Base-by-base conservation (phyloP, 2,888 invertebrate species). In the Lymantria dispar region DNA sequence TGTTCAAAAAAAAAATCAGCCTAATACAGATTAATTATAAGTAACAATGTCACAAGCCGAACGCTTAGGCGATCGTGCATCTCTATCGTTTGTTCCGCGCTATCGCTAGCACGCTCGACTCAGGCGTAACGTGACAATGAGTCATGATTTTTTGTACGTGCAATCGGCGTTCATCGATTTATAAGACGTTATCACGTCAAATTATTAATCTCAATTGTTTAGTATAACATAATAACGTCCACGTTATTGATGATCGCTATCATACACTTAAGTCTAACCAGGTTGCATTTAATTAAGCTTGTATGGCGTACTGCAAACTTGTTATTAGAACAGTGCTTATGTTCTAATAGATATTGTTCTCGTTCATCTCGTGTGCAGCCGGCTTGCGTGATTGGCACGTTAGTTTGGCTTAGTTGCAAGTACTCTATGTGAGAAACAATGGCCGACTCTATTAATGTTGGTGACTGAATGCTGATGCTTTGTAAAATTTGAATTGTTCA, bases 251-350 rank as follows among this genome's bases (percentile, higher is more conserved):
- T 62, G 47, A 50, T 54, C 54, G 52, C 59, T 58, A 55, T 49
- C 31, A 42, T 45, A 14, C 48, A 40, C 31, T 42, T 47, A 39
- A 36, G 14, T 13, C 7, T 48, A 50, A 54, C 56, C 45, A 43
- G 12, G 47, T 54, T 54, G 63, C 74, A 70, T 72, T 79, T 72
- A 76, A 74, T 78, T 77, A 73, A 71, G 62, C 63, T 59, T 64
- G 54, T 64, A 52, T 64, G 50, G 43, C 49, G 43, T 47, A 59
- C 54, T 58, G 40, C 57, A 53, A 64, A 64, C 66, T 63, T 62
- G 69, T 71, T 67, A 71, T 63, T 59, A 50, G 54, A 70, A 58
- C 59, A 55, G 64, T 45, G 50, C 56, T 68, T 55, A 48, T 58
- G 48, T 57, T 52, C 52, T 48, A 57, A 56, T 58, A 56, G 44